Evolutionary conservation across 2,113 vertebrate genomes (phyloP), one percentile per base, ranked within the genome.

Genomic region (Corythaeola cristata): DNA sequence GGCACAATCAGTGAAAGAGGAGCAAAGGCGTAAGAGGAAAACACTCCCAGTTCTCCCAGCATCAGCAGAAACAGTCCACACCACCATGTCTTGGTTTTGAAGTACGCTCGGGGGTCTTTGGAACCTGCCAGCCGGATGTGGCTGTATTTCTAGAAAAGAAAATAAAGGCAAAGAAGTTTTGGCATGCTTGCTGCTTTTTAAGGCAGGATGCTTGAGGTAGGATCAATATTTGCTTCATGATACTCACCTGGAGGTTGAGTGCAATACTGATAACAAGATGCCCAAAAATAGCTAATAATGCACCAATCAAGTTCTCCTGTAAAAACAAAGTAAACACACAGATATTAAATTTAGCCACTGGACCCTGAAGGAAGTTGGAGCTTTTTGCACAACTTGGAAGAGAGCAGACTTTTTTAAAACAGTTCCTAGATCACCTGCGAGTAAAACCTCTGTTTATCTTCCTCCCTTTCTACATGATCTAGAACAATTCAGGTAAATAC

Each of bases 21-120:
- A 6, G 99, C 99, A 13, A 99, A 99, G 89, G 99, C 99, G 0
- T 99, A 99, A 16, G 99, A 99, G 22, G 98, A 98, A 27, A 99
- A 99, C 97, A 99, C 98, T 2, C 98, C 98, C 75, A 98, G 96
- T 41, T 99, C 99, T 1, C 99, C 99, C 32, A 99, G 85, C 64
- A 99, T 92, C 89, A 99, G 98, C 71, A 99, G 96, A 2, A 99
- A 23, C 58, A 99, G 98, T 16, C 99, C 99, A 56, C 96, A 98
- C 99, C 99, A 99, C 99, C 99, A 99, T 1, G 98, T 99, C 96
- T 99, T 99, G 53, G 99, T 99, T 88, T 90, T 97, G 97, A 99
- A 99, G 96, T 99, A 99, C 35, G 98, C 95, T 41, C 98, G 98
- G 6, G 97, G 97, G 85, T 99, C 99, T 91, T 99, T 99, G 67